Evolutionary conservation across 1,140 invertebrate species (phyloP), one percentile per base, ranked within the genome.

Genomic region (Atta cephalotes): DNA sequence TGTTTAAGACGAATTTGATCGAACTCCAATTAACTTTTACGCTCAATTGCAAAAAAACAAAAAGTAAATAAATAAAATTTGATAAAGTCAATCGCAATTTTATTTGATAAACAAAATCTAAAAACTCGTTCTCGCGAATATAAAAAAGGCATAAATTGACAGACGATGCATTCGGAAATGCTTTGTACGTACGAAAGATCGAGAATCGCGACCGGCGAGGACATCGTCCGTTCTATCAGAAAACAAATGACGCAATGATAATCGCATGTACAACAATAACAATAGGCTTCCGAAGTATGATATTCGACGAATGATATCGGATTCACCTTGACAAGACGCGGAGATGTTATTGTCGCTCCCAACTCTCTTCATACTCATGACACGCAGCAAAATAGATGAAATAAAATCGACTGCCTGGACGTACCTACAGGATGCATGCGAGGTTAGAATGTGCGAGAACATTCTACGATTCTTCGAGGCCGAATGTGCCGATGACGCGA

Each of bases 211-310:
- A 9, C 35, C 49, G 49, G 21, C 12, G 6, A 76, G 7, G 31
- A 58, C 31, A 39, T 76, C 18, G 25, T n/a, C 1, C 14, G 35
- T 62, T 78, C 4, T n/a, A 31, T 12, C 28, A 35, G 14, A 12
- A 31, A 51, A 85, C 71, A 60, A 76, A 35, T 74, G 25, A 60
- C 21, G 21, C 14, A 72, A 76, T 21, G 53, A 60, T 72, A 72
- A 82, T 62, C 35, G n/a, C n/a, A 49, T 5, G 6, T 10, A 14
- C 16, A 21, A 56, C 21, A 21, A 56, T 16, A 51, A 45, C 25
- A 71, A 85, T 63, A 35, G 14, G 21, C 18, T 7, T 76, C n/a
- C 2, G 10, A 72, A 7, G 39, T 28, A 21, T n/a, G 12, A 62
- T 14, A 39, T 56, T 58, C 49, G 60, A 35, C 39, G 31, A 84